Conservation (phyloP, 1,140 invertebrate genomes). For the Pseudomyrmex cubaensis region DNA sequence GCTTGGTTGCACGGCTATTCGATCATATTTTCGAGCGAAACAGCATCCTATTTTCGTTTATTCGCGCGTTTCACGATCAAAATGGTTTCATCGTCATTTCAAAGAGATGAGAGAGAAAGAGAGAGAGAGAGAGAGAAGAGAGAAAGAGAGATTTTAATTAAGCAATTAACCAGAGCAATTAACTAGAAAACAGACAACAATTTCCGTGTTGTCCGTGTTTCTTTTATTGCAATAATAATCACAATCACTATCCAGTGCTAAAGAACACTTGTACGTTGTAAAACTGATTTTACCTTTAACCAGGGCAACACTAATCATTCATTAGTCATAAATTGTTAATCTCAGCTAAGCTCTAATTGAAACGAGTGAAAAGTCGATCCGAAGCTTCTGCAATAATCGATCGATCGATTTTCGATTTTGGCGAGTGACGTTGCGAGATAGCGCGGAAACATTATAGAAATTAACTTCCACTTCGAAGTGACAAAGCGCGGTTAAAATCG, state of each 20-base stretch:
- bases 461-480: background rate
- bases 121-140: background rate
- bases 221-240: background rate
- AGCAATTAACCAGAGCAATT: too few species aligned
- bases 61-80: slow-evolving; percentile 19
- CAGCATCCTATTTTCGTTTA: slow-evolving; percentile 33
- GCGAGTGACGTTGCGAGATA: background rate
- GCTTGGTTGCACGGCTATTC: slow-evolving; percentile 11
- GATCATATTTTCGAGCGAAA: slow-evolving; percentile 36
- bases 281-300: background rate
- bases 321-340: background rate
- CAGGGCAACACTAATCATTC: background rate
- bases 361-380: too few species aligned
- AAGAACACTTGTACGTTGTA: background rate
- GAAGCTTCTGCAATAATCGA: background rate
- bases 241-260: background rate
- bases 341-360: too few species aligned
- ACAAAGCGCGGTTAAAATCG: background rate
- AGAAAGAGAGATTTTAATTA: background rate
- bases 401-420: background rate
- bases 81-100: slow-evolving; percentile 7
- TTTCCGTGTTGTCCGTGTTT: too few species aligned
- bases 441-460: background rate
- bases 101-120: background rate
- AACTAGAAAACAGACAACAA: too few species aligned